Conservation (phyloP, 2,113 vertebrate genomes). For the Crypturellus undulatus region DNA sequence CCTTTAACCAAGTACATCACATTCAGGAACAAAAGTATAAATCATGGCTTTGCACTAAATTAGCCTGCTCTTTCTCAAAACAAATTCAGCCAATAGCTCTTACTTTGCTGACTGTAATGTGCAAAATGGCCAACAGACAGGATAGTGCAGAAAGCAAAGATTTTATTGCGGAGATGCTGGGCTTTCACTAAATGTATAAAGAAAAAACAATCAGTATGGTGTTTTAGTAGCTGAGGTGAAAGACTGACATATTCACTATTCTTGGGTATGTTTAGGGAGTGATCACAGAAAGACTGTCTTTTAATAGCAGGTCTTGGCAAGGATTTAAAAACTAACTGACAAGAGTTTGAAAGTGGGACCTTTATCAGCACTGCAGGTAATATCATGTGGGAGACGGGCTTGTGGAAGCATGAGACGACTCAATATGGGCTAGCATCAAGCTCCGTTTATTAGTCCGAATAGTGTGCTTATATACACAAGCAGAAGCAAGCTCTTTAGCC, state of each 20-base stretch:
- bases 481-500: too few relatives aligned
- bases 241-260: not conserved
- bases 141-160: not conserved
- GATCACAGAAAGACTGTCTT: conserved; percentile 23
- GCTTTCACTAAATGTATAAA: not conserved
- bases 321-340: conserved; percentile 38
- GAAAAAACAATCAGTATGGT: not conserved
- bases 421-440: too few relatives aligned
- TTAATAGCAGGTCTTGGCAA: not conserved
- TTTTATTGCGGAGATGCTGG: not conserved
- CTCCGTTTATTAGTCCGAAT: too few relatives aligned
- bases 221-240: not conserved
- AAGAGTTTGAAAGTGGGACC: not conserved
- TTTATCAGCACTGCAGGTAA: conserved; percentile 29
- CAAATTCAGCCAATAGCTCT: not conserved
- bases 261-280: not conserved
- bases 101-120: not conserved
- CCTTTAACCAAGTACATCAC: not conserved
- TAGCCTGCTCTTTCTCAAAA: not conserved
- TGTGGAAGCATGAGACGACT: too few relatives aligned
- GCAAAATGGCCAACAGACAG: not conserved
- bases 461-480: too few relatives aligned
- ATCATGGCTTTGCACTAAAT: not conserved
- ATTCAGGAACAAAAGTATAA: not conserved
- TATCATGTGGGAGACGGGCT: too few relatives aligned